Percentiles rank a stretch among this genome's conserved stretches.
Conservation (phyloP, 2,113 vertebrate genomes). For the Toxotes chatareus region DNA sequence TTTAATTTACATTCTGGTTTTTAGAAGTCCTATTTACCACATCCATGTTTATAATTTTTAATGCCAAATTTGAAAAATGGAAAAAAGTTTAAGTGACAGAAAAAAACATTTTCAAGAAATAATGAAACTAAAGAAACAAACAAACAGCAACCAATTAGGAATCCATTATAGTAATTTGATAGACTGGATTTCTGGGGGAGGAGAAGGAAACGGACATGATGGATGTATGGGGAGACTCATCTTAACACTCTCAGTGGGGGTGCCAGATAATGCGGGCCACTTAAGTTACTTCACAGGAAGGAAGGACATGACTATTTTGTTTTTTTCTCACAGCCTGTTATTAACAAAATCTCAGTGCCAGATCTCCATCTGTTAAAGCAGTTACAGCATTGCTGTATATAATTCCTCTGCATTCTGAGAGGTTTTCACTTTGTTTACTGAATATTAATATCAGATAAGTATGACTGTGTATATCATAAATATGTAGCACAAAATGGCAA, state of each 20-base stretch:
- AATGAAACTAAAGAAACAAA: slow-evolving; percentile 2
- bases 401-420: slow-evolving; percentile 43
- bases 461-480: not conserved
- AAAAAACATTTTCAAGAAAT: slow-evolving; percentile 1
- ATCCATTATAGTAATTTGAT: slow-evolving; percentile 38
- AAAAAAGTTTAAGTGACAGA: slow-evolving; percentile 19
- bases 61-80: not conserved
- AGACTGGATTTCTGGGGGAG: slow-evolving; percentile 9
- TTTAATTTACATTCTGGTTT: not conserved
- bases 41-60: slow-evolving; percentile 17
- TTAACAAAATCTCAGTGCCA: slow-evolving; percentile 38
- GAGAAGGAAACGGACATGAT: slow-evolving; percentile 37
- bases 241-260: slow-evolving; percentile 62
- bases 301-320: slow-evolving; percentile 33
- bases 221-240: slow-evolving; percentile 49
- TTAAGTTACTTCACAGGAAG: slow-evolving; percentile 57
- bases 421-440: not conserved
- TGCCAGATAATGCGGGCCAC: slow-evolving; percentile 52
- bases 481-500: not conserved
- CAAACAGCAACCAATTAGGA: slow-evolving; percentile 10
- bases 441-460: not conserved
- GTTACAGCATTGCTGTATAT: slow-evolving; percentile 20
- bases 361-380: slow-evolving; percentile 42
- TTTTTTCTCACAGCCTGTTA: slow-evolving; percentile 26
- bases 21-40: not conserved